phyloP scores from a whole-genome alignment of 1,140 invertebrate genomes.

The Gonatopus flavifemur region DNA sequence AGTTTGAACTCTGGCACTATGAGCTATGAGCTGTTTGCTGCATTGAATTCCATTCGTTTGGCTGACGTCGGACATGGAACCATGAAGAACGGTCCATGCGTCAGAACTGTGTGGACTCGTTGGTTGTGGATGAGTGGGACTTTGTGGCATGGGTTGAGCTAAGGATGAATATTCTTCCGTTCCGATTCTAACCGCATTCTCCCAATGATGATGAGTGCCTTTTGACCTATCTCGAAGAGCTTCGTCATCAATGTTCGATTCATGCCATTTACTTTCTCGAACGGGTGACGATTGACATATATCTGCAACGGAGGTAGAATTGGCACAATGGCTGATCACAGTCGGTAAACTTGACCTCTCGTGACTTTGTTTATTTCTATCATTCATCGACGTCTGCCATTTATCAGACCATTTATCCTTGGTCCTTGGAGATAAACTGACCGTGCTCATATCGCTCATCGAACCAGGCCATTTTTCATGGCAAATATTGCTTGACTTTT shows the following conservation, averaged over 20 bases:
- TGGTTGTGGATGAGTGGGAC: conserved; percentile 26
- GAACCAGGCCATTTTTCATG: conserved; percentile 62
- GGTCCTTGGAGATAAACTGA: conserved; percentile 19
- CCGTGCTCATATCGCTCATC: conserved; percentile 57
- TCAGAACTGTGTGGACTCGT: conserved; percentile 22
- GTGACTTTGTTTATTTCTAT: conserved; percentile 39
- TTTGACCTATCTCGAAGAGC: conserved; percentile 20
- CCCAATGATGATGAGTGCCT: conserved; percentile 25
- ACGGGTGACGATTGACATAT: conserved; percentile 23
- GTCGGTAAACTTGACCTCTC: conserved; percentile 29
- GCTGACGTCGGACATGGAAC: conserved; percentile 46
- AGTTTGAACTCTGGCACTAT: conserved; percentile 77
- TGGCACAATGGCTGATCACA: conserved; percentile 33
- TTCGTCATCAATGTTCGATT: conserved; percentile 40
- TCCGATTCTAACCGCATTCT: conserved; percentile 26
- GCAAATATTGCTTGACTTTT: conserved; percentile 30
- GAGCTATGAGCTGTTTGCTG: conserved; percentile 71
- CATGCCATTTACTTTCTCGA: conserved; percentile 41
- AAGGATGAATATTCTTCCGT: conserved; percentile 30
- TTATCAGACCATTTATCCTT: conserved; percentile 32
- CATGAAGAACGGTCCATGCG: conserved; percentile 41
- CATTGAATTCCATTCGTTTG: conserved; percentile 37
- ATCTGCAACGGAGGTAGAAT: conserved; percentile 22
- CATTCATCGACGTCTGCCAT: conserved; percentile 41
- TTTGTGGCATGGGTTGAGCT: conserved; percentile 32